Percentiles rank a stretch among this genome's conserved stretches.
Conservation (phyloP, 1,140 invertebrate genomes). For the Heliconius melpomene region DNA sequence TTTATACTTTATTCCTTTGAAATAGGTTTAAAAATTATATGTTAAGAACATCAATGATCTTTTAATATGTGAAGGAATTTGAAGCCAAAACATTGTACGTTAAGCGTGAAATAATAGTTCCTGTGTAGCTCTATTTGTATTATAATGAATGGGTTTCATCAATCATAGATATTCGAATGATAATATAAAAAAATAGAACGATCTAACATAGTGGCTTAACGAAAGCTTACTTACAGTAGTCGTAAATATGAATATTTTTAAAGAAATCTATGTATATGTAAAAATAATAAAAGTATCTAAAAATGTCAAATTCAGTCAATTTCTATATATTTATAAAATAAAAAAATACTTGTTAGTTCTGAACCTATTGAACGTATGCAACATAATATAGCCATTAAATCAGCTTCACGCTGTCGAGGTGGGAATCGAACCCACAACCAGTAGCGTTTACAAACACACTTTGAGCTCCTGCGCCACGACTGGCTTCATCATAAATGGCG, state of each 20-base stretch:
- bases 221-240: neutral
- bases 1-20: neutral
- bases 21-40: neutral
- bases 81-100: conserved; percentile 14
- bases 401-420: too few relatives aligned
- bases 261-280: neutral
- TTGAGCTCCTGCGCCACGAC: too few relatives aligned
- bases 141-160: conserved; percentile 39
- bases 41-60: neutral
- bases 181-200: neutral
- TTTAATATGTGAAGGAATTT: conserved; percentile 25
- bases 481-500: too few relatives aligned
- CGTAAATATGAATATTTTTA: neutral
- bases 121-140: conserved; percentile 26
- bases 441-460: too few relatives aligned
- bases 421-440: too few relatives aligned
- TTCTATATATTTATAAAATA: too few relatives aligned
- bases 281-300: too few relatives aligned
- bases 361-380: too few relatives aligned
- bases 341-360: too few relatives aligned
- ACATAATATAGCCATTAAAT: too few relatives aligned
- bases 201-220: neutral
- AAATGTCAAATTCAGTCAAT: too few relatives aligned
- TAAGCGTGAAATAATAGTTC: conserved; percentile 47
- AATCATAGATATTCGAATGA: conserved; percentile 38